A percentile compares a stretch with the other conserved stretches of the same genome.
phyloP scores from a whole-genome alignment of 2,888 invertebrate species.

The Cyaniris semiargus region DNA sequence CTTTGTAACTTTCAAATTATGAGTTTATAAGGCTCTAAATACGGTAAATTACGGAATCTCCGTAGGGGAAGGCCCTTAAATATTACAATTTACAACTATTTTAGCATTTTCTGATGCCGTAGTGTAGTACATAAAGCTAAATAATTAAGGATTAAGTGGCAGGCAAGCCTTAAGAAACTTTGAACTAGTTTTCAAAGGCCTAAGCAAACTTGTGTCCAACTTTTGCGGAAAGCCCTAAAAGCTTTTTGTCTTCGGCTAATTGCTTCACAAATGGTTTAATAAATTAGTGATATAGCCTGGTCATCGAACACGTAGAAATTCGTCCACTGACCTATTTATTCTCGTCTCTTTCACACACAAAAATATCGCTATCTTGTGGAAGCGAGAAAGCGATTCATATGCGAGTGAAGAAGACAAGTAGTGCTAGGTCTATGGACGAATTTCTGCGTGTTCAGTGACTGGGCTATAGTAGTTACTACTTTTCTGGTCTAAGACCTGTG shows the following conservation, averaged over 20 bases:
- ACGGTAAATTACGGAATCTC: too few species aligned
- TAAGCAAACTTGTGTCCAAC: not conserved
- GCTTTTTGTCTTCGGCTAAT: not conserved
- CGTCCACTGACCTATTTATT: not conserved
- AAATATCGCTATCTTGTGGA: not conserved
- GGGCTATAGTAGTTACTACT: not conserved
- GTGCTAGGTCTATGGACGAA: not conserved
- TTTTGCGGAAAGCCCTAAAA: not conserved
- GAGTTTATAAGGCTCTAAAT: too few species aligned
- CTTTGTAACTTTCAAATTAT: too few species aligned
- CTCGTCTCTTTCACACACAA: not conserved
- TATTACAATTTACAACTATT: too few species aligned
- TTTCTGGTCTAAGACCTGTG: constrained; percentile 7
- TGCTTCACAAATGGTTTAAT: not conserved
- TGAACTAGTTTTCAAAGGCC: not conserved
- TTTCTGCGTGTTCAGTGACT: not conserved
- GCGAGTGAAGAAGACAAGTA: not conserved
- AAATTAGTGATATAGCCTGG: not conserved
- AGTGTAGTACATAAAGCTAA: not conserved
- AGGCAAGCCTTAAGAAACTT: not conserved
- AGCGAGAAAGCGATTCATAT: not conserved
- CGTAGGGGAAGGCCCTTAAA: too few species aligned
- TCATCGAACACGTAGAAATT: not conserved
- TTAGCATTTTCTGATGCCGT: too few species aligned
- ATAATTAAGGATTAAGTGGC: not conserved